Conservation (phyloP, 1,140 invertebrate species). For the Brachionus plicatilis region DNA sequence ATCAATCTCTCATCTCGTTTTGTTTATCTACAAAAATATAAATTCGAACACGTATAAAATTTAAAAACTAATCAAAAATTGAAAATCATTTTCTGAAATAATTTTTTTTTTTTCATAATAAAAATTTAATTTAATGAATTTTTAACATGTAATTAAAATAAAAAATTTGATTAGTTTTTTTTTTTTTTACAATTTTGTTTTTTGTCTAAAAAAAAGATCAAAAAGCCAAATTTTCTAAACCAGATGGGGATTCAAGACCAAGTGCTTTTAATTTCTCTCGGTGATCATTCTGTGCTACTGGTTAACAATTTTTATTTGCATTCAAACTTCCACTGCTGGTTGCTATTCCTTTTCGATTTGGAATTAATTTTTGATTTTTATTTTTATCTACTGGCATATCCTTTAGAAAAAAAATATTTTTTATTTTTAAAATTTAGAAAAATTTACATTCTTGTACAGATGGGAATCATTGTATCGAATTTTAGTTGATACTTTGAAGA, state of each 20-base stretch:
- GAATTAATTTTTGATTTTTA: conserved; percentile 1
- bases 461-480: conserved; percentile 5
- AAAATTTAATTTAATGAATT: not conserved
- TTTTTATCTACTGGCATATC: not conserved
- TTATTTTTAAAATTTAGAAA: not conserved
- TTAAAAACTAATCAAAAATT: not conserved
- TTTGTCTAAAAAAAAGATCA: not conserved
- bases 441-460: not conserved
- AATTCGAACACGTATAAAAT: not conserved
- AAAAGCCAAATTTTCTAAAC: not conserved
- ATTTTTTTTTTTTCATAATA: not conserved
- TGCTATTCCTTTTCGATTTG: not conserved
- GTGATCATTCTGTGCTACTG: too few species aligned
- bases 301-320: not conserved
- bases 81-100: not conserved
- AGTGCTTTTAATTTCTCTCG: too few species aligned
- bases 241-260: not conserved
- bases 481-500: conserved; percentile 20
- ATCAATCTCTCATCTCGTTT: not conserved
- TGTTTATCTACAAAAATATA: not conserved
- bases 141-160: not conserved
- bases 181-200: not conserved
- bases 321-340: not conserved
- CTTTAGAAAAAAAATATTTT: not conserved
- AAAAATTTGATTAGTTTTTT: not conserved